These are phyloP conservation scores for Mastomys natalensis DNA, from an alignment of 2,113 vertebrate species.

Conservation along the genomic window DNA sequence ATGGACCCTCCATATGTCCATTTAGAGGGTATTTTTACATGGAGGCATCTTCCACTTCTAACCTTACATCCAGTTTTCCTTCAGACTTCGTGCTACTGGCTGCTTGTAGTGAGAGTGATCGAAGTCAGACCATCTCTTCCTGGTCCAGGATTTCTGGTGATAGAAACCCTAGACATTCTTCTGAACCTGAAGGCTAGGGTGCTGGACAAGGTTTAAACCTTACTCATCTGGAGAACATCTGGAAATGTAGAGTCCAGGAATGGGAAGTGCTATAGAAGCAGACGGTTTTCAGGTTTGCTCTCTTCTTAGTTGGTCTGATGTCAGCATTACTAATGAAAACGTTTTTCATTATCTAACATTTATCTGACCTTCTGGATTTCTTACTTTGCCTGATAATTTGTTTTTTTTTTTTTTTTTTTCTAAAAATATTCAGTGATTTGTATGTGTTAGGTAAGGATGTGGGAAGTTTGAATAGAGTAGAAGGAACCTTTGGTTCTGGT, in stretches of 20 bases:
- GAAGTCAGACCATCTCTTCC: neutral
- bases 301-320: neutral
- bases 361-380: neutral
- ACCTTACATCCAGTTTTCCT: neutral
- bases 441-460: neutral
- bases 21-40: neutral
- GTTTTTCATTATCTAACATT: neutral
- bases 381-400: slow-evolving; percentile 23
- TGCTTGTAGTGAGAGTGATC: neutral
- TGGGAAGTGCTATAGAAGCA: neutral
- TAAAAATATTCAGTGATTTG: slow-evolving; percentile 36
- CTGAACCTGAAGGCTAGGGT: neutral
- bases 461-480: neutral
- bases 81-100: neutral
- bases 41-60: neutral
- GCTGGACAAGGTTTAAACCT: slow-evolving; percentile 19
- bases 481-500: neutral
- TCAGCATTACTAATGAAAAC: slow-evolving; percentile 43
- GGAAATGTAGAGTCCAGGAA: slow-evolving; percentile 20
- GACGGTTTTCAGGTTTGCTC: neutral
- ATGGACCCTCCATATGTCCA: neutral
- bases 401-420: no score
- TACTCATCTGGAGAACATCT: slow-evolving; percentile 37
- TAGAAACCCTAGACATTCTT: neutral
- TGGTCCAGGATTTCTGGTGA: neutral